These are phyloP conservation scores for Albula goreensis DNA, from an alignment of 2,113 vertebrate species.

Conservation along the genomic window DNA sequence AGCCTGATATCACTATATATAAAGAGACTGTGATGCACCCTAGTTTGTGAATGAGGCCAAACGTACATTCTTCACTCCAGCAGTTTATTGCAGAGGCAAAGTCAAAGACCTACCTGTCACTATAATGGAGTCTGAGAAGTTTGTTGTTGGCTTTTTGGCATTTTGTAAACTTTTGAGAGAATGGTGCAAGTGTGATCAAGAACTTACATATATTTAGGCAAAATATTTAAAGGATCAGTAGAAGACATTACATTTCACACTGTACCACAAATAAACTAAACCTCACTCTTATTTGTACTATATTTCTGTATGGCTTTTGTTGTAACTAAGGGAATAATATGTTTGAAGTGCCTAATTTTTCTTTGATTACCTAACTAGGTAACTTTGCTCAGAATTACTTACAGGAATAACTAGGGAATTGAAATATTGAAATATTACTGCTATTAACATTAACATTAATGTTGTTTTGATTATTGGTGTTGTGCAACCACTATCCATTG, in stretches of 20 bases:
- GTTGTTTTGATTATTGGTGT: constrained; percentile 33
- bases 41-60: background rate
- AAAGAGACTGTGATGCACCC: background rate
- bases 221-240: background rate
- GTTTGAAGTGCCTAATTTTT: constrained; percentile 21
- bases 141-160: background rate
- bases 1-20: background rate
- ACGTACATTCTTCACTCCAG: background rate
- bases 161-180: background rate
- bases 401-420: constrained; percentile 59
- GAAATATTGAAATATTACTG: constrained; percentile 18
- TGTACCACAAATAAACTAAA: background rate
- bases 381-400: constrained; percentile 36
- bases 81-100: background rate
- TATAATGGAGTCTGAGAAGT: background rate
- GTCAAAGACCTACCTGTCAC: background rate
- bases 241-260: background rate
- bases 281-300: background rate
- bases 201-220: background rate
- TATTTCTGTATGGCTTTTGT: background rate
- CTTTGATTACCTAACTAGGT: constrained; percentile 15
- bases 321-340: constrained; percentile 15
- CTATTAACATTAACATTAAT: constrained; percentile 35
- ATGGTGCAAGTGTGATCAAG: background rate
- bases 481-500: constrained; percentile 21